Percentiles rank a stretch among this genome's conserved stretches.
Conservation (phyloP, 1,140 invertebrate genomes). For the Trichonephila clavipes region DNA sequence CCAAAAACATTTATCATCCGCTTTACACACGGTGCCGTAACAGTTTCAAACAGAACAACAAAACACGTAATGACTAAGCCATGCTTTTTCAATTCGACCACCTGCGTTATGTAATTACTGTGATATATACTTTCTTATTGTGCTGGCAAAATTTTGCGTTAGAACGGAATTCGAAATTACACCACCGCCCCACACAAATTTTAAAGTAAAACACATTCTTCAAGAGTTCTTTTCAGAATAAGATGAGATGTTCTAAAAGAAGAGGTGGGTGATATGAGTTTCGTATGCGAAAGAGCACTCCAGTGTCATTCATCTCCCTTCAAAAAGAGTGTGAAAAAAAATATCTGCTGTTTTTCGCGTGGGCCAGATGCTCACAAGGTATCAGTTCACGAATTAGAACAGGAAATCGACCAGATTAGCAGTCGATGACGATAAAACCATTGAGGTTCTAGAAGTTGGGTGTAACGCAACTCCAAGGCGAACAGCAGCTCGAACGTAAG, state of each 20-base stretch:
- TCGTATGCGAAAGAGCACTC: background rate
- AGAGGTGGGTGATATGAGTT: background rate
- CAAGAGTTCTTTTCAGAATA: background rate
- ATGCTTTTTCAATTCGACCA: too few species aligned
- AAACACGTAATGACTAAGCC: too few species aligned
- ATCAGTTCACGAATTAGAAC: constrained; percentile 60
- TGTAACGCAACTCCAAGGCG: constrained; percentile 44
- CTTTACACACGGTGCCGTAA: too few species aligned
- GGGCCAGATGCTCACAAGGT: constrained; percentile 2
- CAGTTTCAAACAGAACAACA: too few species aligned
- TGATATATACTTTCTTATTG: background rate
- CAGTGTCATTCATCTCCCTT: background rate
- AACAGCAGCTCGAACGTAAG: constrained; percentile 27
- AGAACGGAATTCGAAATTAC: background rate
- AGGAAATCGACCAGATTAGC: constrained; percentile 48
- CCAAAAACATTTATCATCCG: too few species aligned
- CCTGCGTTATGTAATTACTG: too few species aligned
- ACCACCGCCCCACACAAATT: background rate
- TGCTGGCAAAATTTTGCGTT: too few species aligned
- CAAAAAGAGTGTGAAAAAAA: background rate
- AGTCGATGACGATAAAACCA: background rate
- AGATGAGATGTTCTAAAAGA: background rate
- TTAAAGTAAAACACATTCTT: background rate
- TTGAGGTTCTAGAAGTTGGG: constrained; percentile 32
- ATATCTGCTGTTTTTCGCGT: background rate